Base-by-base conservation (phyloP, 2,888 invertebrate species). In the Protonemura montana region DNA sequence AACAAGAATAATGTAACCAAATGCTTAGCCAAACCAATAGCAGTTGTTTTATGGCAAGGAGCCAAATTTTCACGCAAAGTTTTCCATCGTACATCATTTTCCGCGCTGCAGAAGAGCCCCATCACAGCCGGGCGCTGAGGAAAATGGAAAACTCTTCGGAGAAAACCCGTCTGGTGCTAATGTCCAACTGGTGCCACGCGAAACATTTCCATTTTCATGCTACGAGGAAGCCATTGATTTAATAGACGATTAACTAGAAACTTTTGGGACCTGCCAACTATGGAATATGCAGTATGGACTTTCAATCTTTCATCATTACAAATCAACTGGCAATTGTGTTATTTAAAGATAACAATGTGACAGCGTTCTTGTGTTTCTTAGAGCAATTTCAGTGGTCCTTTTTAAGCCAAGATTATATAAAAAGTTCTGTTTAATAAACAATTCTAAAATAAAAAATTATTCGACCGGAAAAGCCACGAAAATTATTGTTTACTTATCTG, bases 111-210 rank as follows among this genome's bases (percentile, higher is more conserved):
- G 35, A 35, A 35, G 35, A 35, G 35, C 3, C 59, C 59, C 59
- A 59, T 59, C 59, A 59, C 2, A 3, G 16, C 13, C 59, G 21
- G 59, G 13, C 59, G 59, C 6, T 13, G 59, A n/a, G 59, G 59
- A 21, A 59, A 59, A 59, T 59, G 59, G 59, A 59, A 59, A 59
- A 59, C 59, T 59, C 59, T 21, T 59, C 59, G 6, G 59, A 10
- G 35, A 59, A 59, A 59, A 59, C 59, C n/a, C n/a, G n/a, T n/a
- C 59, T 59, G 59, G 59, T 21, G 59, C 59, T 59, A 59, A 59
- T 59, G 59, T 59, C 59, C 59, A 59, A 59, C 59, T 35, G 35
- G 35, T 35, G 35, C 35, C 35, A 35, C 35, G 35, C 3, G 35
- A 35, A 35, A 21, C 59, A 2, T 59, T 59, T 13, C 6, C 59